phyloP scores from a whole-genome alignment of 2,888 invertebrate genomes.

The Phymatocera aterrima region DNA sequence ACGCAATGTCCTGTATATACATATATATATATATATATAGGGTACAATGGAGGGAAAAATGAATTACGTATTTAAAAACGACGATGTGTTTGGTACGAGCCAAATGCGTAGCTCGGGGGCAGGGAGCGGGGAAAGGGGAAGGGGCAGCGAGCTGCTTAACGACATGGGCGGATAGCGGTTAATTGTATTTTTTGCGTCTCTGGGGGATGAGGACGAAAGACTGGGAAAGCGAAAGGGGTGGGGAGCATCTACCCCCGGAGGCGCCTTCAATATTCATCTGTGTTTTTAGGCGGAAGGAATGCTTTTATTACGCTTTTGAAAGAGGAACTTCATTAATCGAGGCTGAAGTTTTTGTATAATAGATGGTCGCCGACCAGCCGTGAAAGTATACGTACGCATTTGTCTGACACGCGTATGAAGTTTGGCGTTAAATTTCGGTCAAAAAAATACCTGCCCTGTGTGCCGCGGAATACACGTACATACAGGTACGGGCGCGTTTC shows the following conservation, averaged over 20 bases:
- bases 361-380: neutral
- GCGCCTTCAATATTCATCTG: slow-evolving; percentile 45
- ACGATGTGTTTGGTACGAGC: slow-evolving; percentile 15
- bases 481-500: neutral
- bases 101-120: neutral
- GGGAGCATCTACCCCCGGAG: slow-evolving; percentile 24
- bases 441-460: neutral
- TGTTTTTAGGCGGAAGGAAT: slow-evolving; percentile 38
- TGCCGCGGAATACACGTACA: no score
- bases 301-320: slow-evolving; percentile 28
- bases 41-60: slow-evolving; percentile 31
- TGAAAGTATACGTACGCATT: neutral
- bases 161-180: slow-evolving; percentile 43
- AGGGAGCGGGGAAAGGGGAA: neutral
- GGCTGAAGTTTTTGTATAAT: slow-evolving; percentile 34
- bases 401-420: neutral
- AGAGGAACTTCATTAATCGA: slow-evolving; percentile 40
- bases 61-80: slow-evolving; percentile 36
- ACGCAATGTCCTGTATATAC: slow-evolving; percentile 12
- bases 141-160: slow-evolving; percentile 33
- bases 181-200: slow-evolving; percentile 44
- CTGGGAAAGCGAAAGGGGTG: neutral
- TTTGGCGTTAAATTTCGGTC: neutral
- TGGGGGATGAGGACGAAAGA: neutral
- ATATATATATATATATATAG: neutral